phyloP scores from a whole-genome alignment of 2,113 vertebrate genomes.

The Procavia capensis region DNA sequence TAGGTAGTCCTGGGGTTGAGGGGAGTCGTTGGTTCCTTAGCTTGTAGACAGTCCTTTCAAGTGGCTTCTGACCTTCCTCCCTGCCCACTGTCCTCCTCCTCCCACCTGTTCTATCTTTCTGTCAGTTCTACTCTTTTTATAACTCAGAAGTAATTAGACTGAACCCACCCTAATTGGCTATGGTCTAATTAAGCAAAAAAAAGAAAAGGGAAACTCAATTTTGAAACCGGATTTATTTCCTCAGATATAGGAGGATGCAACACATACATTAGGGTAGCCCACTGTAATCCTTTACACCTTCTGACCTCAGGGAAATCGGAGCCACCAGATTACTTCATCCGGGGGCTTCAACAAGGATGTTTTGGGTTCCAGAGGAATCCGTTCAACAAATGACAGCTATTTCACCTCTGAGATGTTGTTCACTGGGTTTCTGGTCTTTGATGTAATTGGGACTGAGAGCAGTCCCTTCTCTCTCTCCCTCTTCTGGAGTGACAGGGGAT shows the following conservation, averaged over 20 bases:
- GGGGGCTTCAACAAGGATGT: background rate
- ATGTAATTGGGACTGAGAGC: background rate
- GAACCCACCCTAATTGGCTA: background rate
- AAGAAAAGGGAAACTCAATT: background rate
- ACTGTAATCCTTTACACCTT: background rate
- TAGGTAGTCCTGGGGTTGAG: background rate
- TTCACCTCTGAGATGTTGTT: background rate
- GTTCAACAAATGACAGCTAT: background rate
- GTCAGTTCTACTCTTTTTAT: background rate
- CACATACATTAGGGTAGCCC: background rate
- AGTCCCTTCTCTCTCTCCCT: background rate
- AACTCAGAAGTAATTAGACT: background rate
- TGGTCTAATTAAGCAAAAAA: background rate
- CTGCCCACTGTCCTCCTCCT: background rate
- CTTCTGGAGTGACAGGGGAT: background rate
- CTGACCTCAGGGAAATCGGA: background rate
- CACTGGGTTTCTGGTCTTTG: background rate
- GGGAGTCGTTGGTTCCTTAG: background rate
- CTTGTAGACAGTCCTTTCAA: background rate
- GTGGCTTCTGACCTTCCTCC: background rate
- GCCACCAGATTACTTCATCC: background rate
- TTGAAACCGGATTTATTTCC: background rate
- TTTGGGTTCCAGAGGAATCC: background rate
- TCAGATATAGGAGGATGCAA: background rate
- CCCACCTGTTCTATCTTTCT: too few species aligned